Base-by-base conservation (phyloP, 2,797 vertebrate genomes). In the Phoebastria nigripes region DNA sequence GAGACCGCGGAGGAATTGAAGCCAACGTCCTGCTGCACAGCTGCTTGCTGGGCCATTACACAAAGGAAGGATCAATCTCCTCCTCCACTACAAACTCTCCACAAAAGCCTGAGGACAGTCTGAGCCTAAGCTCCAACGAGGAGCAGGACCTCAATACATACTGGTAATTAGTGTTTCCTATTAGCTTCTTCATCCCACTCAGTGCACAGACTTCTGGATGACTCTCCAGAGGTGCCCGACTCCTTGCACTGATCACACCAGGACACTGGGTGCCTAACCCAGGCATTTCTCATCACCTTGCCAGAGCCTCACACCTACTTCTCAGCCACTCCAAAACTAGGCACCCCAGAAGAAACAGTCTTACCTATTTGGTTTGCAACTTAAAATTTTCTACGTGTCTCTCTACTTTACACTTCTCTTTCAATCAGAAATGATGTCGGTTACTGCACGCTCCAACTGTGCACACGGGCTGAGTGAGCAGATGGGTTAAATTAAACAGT, bases 401-500 rank as follows among this genome's bases (percentile, higher is more conserved):
- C 78, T 61, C 67, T 42, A 62, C 72, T 84, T 89, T 51, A 73
- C 46, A 35, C 54, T 46, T 12, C 81, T 61, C 81, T 89, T 89
- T 92, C 96, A 94, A 95, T 94, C 89, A 74, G 79, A 82, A 91
- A 41, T 28, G 78, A 77, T 51, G 89, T 55, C 61, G 69, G 89
- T 74, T 83, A 70, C 54, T 95, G 80, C 92, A 87, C 9, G 18
- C 89, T 87, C 96, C 90, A 82, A 86, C 96, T 86, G 87, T 70
- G 76, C 89, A 93, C 12, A 28, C 18, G 93, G 88, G 83, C 65
- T 82, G 76, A 78, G 81, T 4, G 84, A 96, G 89, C 94, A 97
- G 97, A 96, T 82, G 91, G 93, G 77, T 76, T 91, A 96, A 94
- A 94, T 90, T 82, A 84, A 96, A 93, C 82, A 91, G 88, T 9